Evolutionary conservation across 2,113 vertebrate genomes (phyloP), one percentile per base, ranked within the genome.

Genomic region (Dissostichus mawsoni): DNA sequence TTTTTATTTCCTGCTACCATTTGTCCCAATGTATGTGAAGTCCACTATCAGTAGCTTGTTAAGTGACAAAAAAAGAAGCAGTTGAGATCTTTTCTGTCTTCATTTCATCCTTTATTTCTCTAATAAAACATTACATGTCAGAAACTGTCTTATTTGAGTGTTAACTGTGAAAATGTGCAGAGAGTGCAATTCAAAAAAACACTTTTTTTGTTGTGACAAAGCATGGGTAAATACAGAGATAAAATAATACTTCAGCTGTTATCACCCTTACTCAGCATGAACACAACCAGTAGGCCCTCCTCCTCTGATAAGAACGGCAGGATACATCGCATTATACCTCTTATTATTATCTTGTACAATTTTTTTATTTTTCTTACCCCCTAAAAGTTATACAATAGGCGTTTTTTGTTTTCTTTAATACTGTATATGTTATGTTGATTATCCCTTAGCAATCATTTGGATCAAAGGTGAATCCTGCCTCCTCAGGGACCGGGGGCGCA

Each of bases 391-490:
- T 16, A 61, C 48, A 69, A 41, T 41, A 8, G 7, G 36, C 5
- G 36, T 41, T 52, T 18, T 48, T 3, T 1, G 45, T 25, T 36
- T 74, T 2, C 3, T 10, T 52, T 48, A 14, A 29, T 58, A 3
- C 5, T 25, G 5, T 33, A 45, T 2, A 13, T 17, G 18, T 53
- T 16, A 23, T 25, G 12, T 29, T 58, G 11, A 5, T 11, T 53
- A 55, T 20, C 18, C 44, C 87, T 71, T 64, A 85, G 50, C 92
- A 93, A 18, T 66, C 23, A 7, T 48, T 23, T n/a, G 69, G 11
- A 20, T 85, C 36, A 57, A 89, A 94, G 16, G 1, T 82, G 65
- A 94, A 94, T n/a, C 66, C 78, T 0, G 11, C 56, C 55, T 88
- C 77, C 12, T 7, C 4, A 0, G 67, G 45, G 2, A 88, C 5